phyloP scores from a whole-genome alignment of 1,140 invertebrate genomes.

The Samia ricini region DNA sequence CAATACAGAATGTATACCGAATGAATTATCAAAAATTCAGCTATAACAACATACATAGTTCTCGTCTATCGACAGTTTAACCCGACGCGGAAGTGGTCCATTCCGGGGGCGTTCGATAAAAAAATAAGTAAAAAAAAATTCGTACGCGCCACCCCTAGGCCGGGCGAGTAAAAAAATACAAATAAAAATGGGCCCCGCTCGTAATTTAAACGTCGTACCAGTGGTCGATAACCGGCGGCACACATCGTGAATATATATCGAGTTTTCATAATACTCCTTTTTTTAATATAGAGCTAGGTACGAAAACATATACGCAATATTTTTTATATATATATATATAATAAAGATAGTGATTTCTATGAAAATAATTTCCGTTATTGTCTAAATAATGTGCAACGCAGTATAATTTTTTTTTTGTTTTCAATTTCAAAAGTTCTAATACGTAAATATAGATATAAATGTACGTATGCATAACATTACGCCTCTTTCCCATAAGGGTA shows the following conservation, averaged over 20 bases:
- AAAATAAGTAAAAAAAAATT: conserved; percentile 68
- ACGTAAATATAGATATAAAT: too few relatives aligned
- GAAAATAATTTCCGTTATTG: too few relatives aligned
- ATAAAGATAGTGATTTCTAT: not conserved
- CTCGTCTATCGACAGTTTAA: conserved; percentile 57
- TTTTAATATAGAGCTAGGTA: not conserved
- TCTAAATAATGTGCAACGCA: too few relatives aligned
- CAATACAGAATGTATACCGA: not conserved
- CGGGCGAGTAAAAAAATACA: conserved; percentile 62
- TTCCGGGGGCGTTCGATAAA: conserved; percentile 64
- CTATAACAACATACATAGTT: conserved; percentile 22
- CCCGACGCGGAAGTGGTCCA: conserved; percentile 55
- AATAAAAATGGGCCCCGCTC: conserved; percentile 69
- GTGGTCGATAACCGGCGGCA: conserved; percentile 57
- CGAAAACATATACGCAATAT: too few relatives aligned
- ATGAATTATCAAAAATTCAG: not conserved
- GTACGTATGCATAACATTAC: too few relatives aligned
- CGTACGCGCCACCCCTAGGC: conserved; percentile 62
- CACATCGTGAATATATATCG: conserved; percentile 12
- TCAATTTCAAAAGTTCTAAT: too few relatives aligned
- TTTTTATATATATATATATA: not conserved
- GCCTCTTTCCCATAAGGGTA: too few relatives aligned
- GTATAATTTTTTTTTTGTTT: too few relatives aligned
- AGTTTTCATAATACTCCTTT: not conserved
- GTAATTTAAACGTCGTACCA: conserved; percentile 73